Conservation (phyloP, 2,888 invertebrate species). For the Chymomyza fuscimana region DNA sequence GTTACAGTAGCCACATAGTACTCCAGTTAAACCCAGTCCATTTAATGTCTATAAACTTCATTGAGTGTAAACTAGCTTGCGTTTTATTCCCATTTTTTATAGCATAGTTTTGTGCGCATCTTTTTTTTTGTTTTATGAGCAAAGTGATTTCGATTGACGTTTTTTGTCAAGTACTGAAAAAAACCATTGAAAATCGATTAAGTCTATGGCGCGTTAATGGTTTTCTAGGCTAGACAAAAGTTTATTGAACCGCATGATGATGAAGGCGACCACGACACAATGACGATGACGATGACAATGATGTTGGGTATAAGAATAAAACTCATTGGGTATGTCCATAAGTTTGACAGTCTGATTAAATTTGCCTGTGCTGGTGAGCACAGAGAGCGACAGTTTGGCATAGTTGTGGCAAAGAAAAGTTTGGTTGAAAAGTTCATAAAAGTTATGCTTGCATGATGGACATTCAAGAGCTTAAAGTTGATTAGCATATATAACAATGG, state of each 20-base stretch:
- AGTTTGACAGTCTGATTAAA: constrained; percentile 45
- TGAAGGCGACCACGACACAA: constrained; percentile 14
- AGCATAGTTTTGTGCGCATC: constrained; percentile 33
- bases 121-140: constrained; percentile 15
- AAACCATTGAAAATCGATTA: constrained; percentile 60
- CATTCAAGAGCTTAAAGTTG: not conserved
- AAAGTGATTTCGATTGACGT: constrained; percentile 23
- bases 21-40: not conserved
- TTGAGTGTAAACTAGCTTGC: not conserved
- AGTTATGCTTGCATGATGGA: not conserved
- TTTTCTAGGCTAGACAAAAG: constrained; percentile 66
- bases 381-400: constrained; percentile 1
- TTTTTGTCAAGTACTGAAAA: constrained; percentile 8
- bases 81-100: constrained; percentile 33
- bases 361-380: constrained; percentile 28
- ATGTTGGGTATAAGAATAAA: constrained; percentile 5
- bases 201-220: constrained; percentile 62
- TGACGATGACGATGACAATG: constrained; percentile 21
- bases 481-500: not conserved
- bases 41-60: constrained; percentile 1
- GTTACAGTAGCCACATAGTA: not conserved
- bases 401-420: not conserved
- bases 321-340: constrained; percentile 5
- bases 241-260: constrained; percentile 58
- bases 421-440: constrained; percentile 19